A percentile compares a stretch with the other conserved stretches of the same genome.
Evolutionary conservation across 53 echinoderm and acorn worm species (phyloP).

Genomic region (Henricia sp.): DNA sequence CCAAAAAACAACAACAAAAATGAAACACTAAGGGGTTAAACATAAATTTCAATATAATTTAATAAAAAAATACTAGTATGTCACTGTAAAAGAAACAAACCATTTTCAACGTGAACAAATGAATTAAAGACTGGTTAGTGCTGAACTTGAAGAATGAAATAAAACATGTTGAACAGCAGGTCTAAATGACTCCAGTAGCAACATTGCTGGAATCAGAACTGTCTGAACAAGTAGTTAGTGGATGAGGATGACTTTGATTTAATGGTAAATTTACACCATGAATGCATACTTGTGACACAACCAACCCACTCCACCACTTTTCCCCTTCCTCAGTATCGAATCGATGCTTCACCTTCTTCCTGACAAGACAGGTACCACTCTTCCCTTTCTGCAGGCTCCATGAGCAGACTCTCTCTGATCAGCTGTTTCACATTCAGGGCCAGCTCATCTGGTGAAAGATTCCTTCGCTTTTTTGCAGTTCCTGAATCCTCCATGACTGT

Average conservation of each 20-base stretch:
- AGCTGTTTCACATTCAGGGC: constrained; percentile 51
- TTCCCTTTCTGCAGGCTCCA: background rate
- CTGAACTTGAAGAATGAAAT: background rate
- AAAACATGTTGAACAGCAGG: background rate
- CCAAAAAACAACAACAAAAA: no score
- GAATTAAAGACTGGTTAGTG: background rate
- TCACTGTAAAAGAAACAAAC: no score
- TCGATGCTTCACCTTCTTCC: constrained; percentile 48
- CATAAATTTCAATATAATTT: no score
- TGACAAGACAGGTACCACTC: constrained; percentile 26
- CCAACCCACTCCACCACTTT: constrained; percentile 49
- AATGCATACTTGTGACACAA: constrained; percentile 40
- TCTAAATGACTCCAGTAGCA: background rate
- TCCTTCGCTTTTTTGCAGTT: constrained; percentile 26
- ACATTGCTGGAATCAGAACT: background rate
- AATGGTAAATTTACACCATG: background rate
- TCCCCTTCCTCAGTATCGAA: constrained; percentile 46
- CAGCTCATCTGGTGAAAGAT: constrained; percentile 44
- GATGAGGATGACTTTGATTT: background rate
- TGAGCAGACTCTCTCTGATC: constrained; percentile 22
- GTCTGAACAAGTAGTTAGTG: background rate
- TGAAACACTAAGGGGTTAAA: no score
- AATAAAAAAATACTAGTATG: no score
- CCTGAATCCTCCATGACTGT: constrained; percentile 29
- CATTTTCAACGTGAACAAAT: background rate